Percentiles rank a stretch among this genome's conserved stretches.
These are phyloP conservation scores for Gallinago solitaria DNA, from an alignment of 2,797 vertebrate genomes.

Conservation along the genomic window DNA sequence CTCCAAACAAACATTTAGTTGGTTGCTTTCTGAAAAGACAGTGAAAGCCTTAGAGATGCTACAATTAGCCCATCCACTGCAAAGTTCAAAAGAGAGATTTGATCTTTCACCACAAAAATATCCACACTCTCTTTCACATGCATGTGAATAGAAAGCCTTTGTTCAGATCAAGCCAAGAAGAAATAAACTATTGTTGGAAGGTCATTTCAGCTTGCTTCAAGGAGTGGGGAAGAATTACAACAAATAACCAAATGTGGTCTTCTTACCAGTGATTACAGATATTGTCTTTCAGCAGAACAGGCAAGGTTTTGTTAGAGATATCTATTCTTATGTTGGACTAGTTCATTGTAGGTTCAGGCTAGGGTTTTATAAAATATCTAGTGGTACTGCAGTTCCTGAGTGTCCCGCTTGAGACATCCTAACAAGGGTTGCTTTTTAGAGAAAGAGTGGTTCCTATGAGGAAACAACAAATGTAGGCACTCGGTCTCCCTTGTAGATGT, in stretches of 20 bases:
- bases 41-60: background rate
- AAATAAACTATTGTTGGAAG: constrained; percentile 53
- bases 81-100: constrained; percentile 25
- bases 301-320: background rate
- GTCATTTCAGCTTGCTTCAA: constrained; percentile 32
- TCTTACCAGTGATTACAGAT: constrained; percentile 14
- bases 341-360: background rate
- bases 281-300: constrained; percentile 33
- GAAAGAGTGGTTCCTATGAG: background rate
- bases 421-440: background rate
- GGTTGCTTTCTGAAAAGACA: background rate
- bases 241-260: constrained; percentile 27
- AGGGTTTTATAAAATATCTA: background rate
- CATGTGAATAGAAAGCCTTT: constrained; percentile 58
- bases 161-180: constrained; percentile 41
- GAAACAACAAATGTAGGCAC: background rate
- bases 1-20: background rate
- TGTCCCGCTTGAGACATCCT: background rate
- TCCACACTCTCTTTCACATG: background rate
- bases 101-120: constrained; percentile 33
- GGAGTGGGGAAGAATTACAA: constrained; percentile 9
- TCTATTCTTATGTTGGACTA: background rate
- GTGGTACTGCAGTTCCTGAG: background rate
- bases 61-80: constrained; percentile 17
- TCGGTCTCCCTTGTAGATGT: background rate